A percentile compares a stretch with the other conserved stretches of the same genome.
These are phyloP conservation scores for Lycaon pictus DNA, from an alignment of 2,113 vertebrate species.

Conservation along the genomic window DNA sequence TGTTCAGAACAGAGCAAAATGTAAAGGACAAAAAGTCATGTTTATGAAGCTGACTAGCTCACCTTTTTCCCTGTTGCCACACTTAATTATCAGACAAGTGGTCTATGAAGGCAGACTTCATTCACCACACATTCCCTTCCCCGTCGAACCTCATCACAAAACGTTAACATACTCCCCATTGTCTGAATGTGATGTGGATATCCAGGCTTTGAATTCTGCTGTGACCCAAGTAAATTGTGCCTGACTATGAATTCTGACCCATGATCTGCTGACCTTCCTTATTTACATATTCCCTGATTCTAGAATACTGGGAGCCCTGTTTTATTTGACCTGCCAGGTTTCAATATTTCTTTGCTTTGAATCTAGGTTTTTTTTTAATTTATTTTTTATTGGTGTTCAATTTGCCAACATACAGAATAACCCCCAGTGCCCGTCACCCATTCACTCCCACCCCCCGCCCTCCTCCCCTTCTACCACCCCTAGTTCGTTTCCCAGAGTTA, in stretches of 20 bases:
- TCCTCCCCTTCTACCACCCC: no score
- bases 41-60: background rate
- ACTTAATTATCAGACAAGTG: background rate
- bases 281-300: background rate
- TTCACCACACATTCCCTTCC: background rate
- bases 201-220: background rate
- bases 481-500: no score
- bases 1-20: conserved; percentile 38
- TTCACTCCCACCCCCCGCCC: no score
- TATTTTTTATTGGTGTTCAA: no score
- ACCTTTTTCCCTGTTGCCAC: background rate
- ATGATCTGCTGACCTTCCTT: background rate
- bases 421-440: no score
- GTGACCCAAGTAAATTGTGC: background rate
- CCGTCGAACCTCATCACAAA: background rate
- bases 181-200: background rate
- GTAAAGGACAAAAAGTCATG: background rate
- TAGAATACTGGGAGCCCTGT: background rate
- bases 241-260: background rate
- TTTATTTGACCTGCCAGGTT: background rate
- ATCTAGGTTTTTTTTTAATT: background rate
- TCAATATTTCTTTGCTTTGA: background rate
- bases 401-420: no score
- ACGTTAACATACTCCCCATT: background rate
- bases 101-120: background rate